Evolutionary conservation across 2,888 invertebrate species (phyloP), one percentile per base, ranked within the genome.

Genomic region (Cantharis rustica): DNA sequence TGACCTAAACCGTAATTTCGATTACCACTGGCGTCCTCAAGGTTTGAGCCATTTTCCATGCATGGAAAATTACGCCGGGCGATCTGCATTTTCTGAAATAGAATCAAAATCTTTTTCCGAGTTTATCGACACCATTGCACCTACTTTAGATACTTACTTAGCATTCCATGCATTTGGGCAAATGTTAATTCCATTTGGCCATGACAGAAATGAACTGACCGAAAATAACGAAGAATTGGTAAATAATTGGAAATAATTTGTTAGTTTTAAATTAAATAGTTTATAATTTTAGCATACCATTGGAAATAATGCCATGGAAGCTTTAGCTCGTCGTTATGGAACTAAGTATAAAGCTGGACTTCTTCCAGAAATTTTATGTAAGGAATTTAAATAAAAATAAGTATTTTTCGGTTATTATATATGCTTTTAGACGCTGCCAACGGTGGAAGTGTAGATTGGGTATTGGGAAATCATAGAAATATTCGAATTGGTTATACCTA

Each of bases 151-250:
- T 63, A 86, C 92, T 61, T 95, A 95, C 84, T 85, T 95, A 0
- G 90, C 92, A 0, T 91, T 95, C 84, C 95, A 95, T 84, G 92
- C 94, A 1, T 94, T 90, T 81, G 91, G 93, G 0, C 94, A 95
- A 82, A 87, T 91, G 15, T 85, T 94, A 69, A 86, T 92, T 73
- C 93, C 94, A 0, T 94, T 92, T 84, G 94, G 94, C 0, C 91
- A 93, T 80, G 90, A 91, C 0, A 76, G 73, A 11, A 85, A 85
- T 0, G 86, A 88, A 0, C 90, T 90, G 72, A 84, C 90, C 7
- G 90, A 89, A 0, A 92, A 92, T 82, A 90, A 91, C 78, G 81
- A 90, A 69, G 90, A 91, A 81, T 86, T 89, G 80, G 92, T 91
- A 85, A 86, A 88, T 80, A 26, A 15, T 15, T 61, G 31, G 31